Evolutionary conservation across 2,888 invertebrate genomes (phyloP).

Genomic region (Hemaris fuciformis): DNA sequence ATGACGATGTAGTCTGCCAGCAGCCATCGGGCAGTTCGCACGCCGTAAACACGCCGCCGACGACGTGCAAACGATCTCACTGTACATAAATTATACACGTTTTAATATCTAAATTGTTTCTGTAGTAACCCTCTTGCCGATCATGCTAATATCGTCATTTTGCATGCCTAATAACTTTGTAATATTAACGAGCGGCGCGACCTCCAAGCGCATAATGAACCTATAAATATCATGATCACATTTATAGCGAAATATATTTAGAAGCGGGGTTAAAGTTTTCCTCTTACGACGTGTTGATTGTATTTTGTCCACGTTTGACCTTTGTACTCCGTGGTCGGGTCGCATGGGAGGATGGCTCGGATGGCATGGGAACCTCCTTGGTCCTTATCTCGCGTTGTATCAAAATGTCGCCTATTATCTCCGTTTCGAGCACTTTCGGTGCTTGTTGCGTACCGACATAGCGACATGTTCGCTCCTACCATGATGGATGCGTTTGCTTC

Average conservation of each 20-base stretch:
- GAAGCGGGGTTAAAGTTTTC: slow-evolving; percentile 18
- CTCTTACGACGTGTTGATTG: slow-evolving; percentile 25
- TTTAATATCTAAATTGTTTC: slow-evolving; percentile 40
- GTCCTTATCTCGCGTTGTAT: slow-evolving; percentile 75
- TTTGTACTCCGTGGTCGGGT: slow-evolving; percentile 50
- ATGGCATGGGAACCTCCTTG: slow-evolving; percentile 72
- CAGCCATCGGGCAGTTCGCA: slow-evolving; percentile 47
- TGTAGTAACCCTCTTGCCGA: slow-evolving; percentile 39
- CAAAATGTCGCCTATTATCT: slow-evolving; percentile 79
- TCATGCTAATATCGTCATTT: slow-evolving; percentile 40
- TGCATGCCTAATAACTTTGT: slow-evolving; percentile 43
- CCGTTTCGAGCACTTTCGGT: slow-evolving; percentile 70
- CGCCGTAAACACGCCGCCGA: slow-evolving; percentile 24
- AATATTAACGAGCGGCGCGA: slow-evolving; percentile 38
- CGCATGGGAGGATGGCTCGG: slow-evolving; percentile 52
- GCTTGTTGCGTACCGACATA: slow-evolving; percentile 69
- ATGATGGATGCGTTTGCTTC: slow-evolving; percentile 73
- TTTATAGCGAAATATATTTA: slow-evolving; percentile 11
- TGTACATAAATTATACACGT: slow-evolving; percentile 43
- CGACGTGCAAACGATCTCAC: slow-evolving; percentile 33
- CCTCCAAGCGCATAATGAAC: slow-evolving; percentile 35
- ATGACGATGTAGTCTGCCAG: slow-evolving; percentile 42
- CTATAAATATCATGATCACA: slow-evolving; percentile 39
- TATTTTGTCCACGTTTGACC: slow-evolving; percentile 67
- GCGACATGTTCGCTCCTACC: slow-evolving; percentile 64